Evolutionary conservation across 2,888 invertebrate genomes (phyloP), one percentile per base, ranked within the genome.

Genomic region (Watsonalla cultraria): DNA sequence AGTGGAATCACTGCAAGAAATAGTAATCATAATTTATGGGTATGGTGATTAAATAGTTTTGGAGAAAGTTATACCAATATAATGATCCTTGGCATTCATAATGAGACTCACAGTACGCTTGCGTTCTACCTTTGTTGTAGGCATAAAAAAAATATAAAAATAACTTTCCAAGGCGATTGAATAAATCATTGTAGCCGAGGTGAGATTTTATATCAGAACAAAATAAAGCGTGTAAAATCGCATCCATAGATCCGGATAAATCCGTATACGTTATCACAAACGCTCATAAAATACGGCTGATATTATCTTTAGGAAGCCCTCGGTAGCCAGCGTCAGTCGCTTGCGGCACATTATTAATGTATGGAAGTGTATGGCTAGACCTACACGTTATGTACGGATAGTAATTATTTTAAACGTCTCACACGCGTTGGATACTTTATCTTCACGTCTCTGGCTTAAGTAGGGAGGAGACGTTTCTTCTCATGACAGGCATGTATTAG

Each of bases 401-500:
- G 78, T 78, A 78, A 82, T 82, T 79, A 80, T 81, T 82, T 82
- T 73, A 78, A 82, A 81, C 68, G 72, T 69, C 68, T 70, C 72
- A 68, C 68, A 66, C 73, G 70, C 71, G 73, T 72, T 67, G 60
- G 66, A 68, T 70, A 69, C 72, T 81, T 76, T 80, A 78, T 84
- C 78, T 75, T 68, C 58, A 60, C 68, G 74, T 75, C 70, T 61
- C 53, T 24, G 24, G 4, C 24, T 24, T 24, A 24, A 24, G 24
- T 24, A 24, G 24, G 24, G 24, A 24, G 24, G 24, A 1, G 24
- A 24, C 24, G 24, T 1, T 4, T 24, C 24, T 24, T 24, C 24
- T 24, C 24, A 1, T 1, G 24, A 24, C 24, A 24, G 24, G 24
- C 24, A 24, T 24, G 1, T 24, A 24, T 24, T 24, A 24, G 24